A percentile compares a stretch with the other conserved stretches of the same genome.
These are phyloP conservation scores for Hypanus sabinus DNA, from an alignment of 2,113 vertebrate species.

Conservation along the genomic window DNA sequence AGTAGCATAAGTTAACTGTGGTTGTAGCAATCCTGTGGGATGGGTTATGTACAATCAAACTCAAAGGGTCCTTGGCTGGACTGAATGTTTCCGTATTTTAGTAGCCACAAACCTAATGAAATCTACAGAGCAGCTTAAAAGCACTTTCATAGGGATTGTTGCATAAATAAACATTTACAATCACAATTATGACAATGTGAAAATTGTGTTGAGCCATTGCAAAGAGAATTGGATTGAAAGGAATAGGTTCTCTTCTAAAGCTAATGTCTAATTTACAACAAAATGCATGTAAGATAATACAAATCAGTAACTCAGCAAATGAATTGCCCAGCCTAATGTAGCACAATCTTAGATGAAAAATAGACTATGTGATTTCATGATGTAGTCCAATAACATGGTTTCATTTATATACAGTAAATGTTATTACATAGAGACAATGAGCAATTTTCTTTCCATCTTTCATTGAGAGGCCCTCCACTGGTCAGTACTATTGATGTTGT, in stretches of 20 bases:
- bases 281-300: neutral
- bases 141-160: neutral
- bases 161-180: neutral
- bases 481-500: too few species aligned
- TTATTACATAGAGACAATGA: neutral
- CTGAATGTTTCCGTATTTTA: neutral
- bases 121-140: neutral
- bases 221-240: neutral
- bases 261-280: neutral
- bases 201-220: neutral
- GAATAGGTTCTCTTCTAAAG: neutral
- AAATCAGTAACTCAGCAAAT: neutral
- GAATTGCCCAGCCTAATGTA: neutral
- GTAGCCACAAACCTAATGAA: neutral
- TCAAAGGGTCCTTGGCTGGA: neutral
- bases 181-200: neutral
- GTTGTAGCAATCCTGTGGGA: too few species aligned
- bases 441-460: neutral
- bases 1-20: too few species aligned
- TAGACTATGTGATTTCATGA: neutral
- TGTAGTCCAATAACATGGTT: neutral
- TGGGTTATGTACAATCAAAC: too few species aligned
- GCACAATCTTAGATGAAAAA: neutral
- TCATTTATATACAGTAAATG: neutral
- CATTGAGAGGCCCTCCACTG: too few species aligned